phyloP scores from a whole-genome alignment of 2,113 vertebrate species.

The Phyllopteryx taeniolatus region DNA sequence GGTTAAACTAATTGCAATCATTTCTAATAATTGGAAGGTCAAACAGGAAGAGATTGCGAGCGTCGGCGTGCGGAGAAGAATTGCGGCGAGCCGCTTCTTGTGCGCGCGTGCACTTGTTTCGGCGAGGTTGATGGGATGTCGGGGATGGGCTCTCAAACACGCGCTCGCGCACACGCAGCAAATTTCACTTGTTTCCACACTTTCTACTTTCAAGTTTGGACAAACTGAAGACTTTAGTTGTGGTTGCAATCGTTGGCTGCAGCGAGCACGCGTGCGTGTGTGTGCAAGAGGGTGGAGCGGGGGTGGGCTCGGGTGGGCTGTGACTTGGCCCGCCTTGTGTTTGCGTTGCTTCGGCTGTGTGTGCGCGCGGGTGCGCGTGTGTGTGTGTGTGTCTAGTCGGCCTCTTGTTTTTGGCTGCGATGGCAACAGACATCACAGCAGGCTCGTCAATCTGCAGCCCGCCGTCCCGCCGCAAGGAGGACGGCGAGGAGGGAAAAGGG shows the following conservation, averaged over 20 bases:
- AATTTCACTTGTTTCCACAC: background rate
- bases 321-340: slow-evolving; percentile 57
- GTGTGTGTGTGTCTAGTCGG: background rate
- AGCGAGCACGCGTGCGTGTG: background rate
- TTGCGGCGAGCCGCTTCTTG: background rate
- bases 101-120: no score
- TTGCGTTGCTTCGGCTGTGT: slow-evolving; percentile 60
- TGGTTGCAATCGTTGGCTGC: background rate
- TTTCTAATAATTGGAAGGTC: background rate
- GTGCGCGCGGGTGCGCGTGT: background rate
- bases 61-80: no score
- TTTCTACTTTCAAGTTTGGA: background rate
- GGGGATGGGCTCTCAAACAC: background rate
- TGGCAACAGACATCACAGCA: slow-evolving; percentile 65
- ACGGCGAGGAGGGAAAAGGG: slow-evolving; percentile 9
- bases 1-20: no score
- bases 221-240: background rate
- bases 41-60: background rate
- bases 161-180: background rate
- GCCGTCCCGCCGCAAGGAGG: slow-evolving; percentile 33
- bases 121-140: no score
- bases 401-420: slow-evolving; percentile 42
- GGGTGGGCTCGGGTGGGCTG: slow-evolving; percentile 53
- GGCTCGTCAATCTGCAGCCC: slow-evolving; percentile 26
- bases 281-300: slow-evolving; percentile 41